A percentile compares a stretch with the other conserved stretches of the same genome.
These are phyloP conservation scores for Pemphredon lugubris DNA, from an alignment of 2,888 invertebrate genomes.

Conservation along the genomic window DNA sequence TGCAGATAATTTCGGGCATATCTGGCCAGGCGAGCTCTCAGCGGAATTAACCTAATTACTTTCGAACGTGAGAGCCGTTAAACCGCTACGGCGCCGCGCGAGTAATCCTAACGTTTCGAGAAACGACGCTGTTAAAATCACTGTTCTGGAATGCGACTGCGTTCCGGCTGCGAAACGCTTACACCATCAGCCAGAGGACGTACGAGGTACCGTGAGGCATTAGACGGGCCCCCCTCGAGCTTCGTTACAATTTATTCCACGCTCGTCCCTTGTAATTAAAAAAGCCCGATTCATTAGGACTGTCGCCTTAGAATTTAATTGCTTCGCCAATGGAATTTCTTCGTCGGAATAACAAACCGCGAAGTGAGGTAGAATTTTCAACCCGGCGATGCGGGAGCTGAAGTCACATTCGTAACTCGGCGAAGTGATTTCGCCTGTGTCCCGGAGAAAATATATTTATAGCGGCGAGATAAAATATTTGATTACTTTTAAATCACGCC, in stretches of 20 bases:
- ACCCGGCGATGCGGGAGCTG: constrained; percentile 22
- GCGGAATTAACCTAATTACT: constrained; percentile 66
- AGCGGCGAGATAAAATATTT: constrained; percentile 14
- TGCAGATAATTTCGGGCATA: constrained; percentile 54
- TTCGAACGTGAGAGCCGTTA: constrained; percentile 63
- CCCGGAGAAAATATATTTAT: not conserved
- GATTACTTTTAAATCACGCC: no score
- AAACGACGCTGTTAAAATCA: constrained; percentile 67
- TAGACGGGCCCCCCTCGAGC: constrained; percentile 14
- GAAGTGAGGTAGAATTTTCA: constrained; percentile 54
- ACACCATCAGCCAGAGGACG: constrained; percentile 37
- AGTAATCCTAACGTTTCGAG: constrained; percentile 64
- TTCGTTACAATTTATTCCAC: constrained; percentile 58
- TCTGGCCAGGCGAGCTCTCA: constrained; percentile 49
- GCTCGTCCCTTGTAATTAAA: constrained; percentile 61
- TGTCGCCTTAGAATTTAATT: constrained; percentile 65
- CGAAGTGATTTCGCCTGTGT: not conserved
- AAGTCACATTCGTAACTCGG: constrained; percentile 34
- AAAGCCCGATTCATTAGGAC: constrained; percentile 61
- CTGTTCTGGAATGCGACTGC: constrained; percentile 66
- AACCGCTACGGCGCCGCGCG: constrained; percentile 51
- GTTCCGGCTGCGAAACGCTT: constrained; percentile 48
- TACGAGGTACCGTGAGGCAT: constrained; percentile 33
- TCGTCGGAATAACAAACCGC: constrained; percentile 57
- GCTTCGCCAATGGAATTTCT: constrained; percentile 61